Base-by-base conservation (phyloP, 2,888 invertebrate species). In the Eurytoma adleriae region DNA sequence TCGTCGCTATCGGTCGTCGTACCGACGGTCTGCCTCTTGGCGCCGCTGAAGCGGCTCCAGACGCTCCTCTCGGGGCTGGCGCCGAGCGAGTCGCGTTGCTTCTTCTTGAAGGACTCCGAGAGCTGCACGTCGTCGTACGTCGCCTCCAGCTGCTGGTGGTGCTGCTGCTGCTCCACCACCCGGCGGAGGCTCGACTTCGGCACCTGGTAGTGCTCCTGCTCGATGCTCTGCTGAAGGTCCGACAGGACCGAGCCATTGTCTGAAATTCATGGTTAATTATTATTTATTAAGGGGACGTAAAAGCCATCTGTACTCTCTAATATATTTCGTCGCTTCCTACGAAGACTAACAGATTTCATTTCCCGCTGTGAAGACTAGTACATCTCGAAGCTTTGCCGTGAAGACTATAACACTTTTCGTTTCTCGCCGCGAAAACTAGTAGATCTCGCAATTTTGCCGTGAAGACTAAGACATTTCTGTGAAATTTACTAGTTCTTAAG, bases 121-220 rank as follows among this genome's bases (percentile, higher is more conserved):
- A 88, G 83, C 12, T 88, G 83, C 4, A 90, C 84, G 59, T 90
- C 90, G 82, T 90, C 90, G 79, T 90, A 90, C 3, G 89, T 68
- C 56, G 87, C 85, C 12, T 90, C 88, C 12, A 83, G 78, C 12
- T 90, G 87, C 10, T 83, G 78, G 30, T 73, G 30, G 0, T 79
- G 48, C 40, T 40, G 40, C 27, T 76, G 48, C 0, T 79, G 48
- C 48, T 70, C 78, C 52, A 52, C 68, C 72, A 66, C 50, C 56
- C 67, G 18, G 67, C 48, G 48, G 54, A 48, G 40, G 64, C 4
- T 12, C 27, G 79, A 24, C 56, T 76, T 80, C 3, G 89, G 89
- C 3, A 83, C 86, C 78, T 90, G 87, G 81, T 90, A 89, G 82
- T 88, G 88, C 64, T 88, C 88, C 3, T 72, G 66, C 0, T 87